These are phyloP conservation scores for Blastobasis adustella DNA, from an alignment of 2,888 invertebrate species.

Conservation along the genomic window DNA sequence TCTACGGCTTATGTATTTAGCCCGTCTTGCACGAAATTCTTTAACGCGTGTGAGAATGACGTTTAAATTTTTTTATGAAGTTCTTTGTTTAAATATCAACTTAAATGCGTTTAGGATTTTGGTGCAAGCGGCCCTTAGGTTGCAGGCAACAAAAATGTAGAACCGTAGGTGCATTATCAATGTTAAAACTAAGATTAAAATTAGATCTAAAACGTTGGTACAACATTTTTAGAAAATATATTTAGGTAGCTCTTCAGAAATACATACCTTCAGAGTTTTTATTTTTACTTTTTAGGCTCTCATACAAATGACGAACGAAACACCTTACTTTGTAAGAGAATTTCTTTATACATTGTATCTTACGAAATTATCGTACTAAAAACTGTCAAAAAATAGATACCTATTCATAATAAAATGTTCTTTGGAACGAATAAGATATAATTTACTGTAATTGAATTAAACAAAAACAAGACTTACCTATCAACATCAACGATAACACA, in stretches of 20 bases:
- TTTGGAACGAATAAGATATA: not conserved
- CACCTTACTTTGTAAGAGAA: not conserved
- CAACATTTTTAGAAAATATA: not conserved
- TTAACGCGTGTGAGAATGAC: no score
- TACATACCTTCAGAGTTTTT: not conserved
- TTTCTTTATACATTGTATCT: not conserved
- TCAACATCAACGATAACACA: conserved; percentile 51
- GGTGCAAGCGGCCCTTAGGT: no score
- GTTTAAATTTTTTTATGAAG: no score
- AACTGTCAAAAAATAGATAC: not conserved
- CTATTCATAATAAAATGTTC: not conserved
- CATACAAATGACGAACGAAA: not conserved
- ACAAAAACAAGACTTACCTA: conserved; percentile 42
- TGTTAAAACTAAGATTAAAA: not conserved
- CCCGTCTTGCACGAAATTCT: no score
- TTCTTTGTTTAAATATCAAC: no score
- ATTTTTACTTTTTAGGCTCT: not conserved
- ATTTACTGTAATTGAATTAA: not conserved
- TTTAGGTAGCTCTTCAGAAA: not conserved
- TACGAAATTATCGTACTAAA: conserved; percentile 9
- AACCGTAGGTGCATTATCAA: no score
- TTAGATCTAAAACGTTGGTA: not conserved
- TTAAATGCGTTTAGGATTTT: no score
- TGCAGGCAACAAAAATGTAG: no score
- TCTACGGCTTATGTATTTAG: no score